Percentiles rank a stretch among this genome's conserved stretches.
phyloP scores from a whole-genome alignment of 1,140 invertebrate genomes.

The Cydia splendana region DNA sequence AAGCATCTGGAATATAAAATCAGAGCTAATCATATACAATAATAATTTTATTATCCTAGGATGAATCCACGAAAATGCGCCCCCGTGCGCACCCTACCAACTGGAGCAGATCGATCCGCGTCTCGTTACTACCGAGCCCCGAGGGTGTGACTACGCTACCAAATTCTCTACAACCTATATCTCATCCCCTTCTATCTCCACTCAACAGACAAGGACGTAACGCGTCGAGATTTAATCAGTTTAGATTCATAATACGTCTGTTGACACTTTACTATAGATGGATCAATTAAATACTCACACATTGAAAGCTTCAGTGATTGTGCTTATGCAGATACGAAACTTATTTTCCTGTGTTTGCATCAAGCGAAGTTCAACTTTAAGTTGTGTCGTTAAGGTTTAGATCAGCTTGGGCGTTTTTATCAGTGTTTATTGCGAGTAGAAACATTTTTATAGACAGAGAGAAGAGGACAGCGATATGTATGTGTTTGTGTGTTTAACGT shows the following conservation, averaged over 20 bases:
- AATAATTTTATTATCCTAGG: neutral
- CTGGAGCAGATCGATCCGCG: slow-evolving; percentile 45
- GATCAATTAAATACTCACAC: slow-evolving; percentile 57
- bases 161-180: slow-evolving; percentile 6
- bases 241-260: slow-evolving; percentile 21
- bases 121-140: slow-evolving; percentile 33
- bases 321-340: slow-evolving; percentile 23
- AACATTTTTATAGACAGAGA: slow-evolving; percentile 29
- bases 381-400: no score
- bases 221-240: neutral
- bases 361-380: slow-evolving; percentile 34
- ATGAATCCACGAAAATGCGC: slow-evolving; percentile 35
- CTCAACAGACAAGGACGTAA: slow-evolving; percentile 4
- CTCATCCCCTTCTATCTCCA: neutral
- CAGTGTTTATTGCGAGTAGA: neutral
- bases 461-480: slow-evolving; percentile 29
- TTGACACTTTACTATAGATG: slow-evolving; percentile 38
- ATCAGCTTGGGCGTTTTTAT: neutral
- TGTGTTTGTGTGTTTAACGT: slow-evolving; percentile 33
- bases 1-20: no score
- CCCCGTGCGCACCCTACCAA: slow-evolving; percentile 38
- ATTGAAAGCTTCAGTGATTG: slow-evolving; percentile 28
- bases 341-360: neutral
- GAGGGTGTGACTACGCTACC: slow-evolving; percentile 38
- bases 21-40: no score